Conservation (phyloP, 2,113 vertebrate genomes). For the Sebastes fasciatus region DNA sequence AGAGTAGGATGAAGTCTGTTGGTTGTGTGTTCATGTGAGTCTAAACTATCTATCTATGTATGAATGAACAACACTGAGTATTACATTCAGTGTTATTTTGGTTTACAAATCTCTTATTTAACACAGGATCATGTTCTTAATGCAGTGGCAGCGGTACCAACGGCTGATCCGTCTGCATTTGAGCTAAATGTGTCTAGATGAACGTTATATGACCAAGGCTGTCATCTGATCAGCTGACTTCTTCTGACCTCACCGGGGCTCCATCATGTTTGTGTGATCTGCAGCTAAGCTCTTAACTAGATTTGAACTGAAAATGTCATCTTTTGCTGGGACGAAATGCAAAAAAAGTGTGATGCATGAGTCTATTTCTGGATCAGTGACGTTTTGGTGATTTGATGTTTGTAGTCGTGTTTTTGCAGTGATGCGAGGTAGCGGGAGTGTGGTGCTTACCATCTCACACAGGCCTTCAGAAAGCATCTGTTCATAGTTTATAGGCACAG, state of each 20-base stretch:
- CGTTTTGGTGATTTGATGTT: conserved; percentile 35
- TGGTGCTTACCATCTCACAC: neutral
- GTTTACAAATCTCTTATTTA: conserved; percentile 28
- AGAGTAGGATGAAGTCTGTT: conserved; percentile 19
- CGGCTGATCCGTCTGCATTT: conserved; percentile 29
- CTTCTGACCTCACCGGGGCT: conserved; percentile 44
- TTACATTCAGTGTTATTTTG: conserved; percentile 1
- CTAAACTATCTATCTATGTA: conserved; percentile 3
- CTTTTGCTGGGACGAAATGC: conserved; percentile 38
- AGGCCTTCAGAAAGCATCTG: neutral
- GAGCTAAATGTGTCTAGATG: conserved; percentile 35
- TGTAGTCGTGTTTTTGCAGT: conserved; percentile 17
- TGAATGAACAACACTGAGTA: conserved; percentile 1
- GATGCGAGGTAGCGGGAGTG: conserved; percentile 7
- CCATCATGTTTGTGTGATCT: conserved; percentile 66
- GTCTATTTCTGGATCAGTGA: conserved; percentile 69
- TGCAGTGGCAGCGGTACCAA: neutral
- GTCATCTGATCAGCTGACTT: conserved; percentile 61
- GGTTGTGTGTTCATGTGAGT: neutral
- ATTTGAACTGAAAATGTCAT: conserved; percentile 68
- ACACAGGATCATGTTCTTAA: conserved; percentile 16
- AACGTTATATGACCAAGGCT: conserved; percentile 14
- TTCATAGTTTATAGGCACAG: neutral
- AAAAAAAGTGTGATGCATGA: conserved; percentile 42
- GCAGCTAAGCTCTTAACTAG: conserved; percentile 71